phyloP scores from a whole-genome alignment of 92 coral and sea anemone genomes.

The Umimayanthus chanpuru region DNA sequence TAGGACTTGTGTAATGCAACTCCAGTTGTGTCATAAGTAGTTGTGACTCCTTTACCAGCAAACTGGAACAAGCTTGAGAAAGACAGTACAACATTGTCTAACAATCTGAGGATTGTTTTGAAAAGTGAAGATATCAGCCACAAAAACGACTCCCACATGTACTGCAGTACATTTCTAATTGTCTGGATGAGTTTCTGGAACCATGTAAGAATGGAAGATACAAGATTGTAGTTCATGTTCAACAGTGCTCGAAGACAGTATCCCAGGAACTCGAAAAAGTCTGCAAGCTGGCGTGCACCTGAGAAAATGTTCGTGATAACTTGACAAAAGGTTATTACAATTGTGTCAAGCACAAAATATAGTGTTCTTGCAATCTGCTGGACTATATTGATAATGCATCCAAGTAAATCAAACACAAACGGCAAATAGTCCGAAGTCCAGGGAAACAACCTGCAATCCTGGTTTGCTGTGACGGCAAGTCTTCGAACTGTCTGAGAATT shows the following conservation, averaged over 20 bases:
- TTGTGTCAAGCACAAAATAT: slow-evolving; percentile 67
- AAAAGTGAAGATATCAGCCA: slow-evolving; percentile 50
- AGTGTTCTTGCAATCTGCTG: slow-evolving; percentile 44
- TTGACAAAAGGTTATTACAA: slow-evolving; percentile 60
- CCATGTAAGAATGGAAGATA: slow-evolving; percentile 63
- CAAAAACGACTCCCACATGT: slow-evolving; percentile 40
- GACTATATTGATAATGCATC: slow-evolving; percentile 61
- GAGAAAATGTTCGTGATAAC: slow-evolving; percentile 61
- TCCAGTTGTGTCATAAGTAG: slow-evolving; percentile 58
- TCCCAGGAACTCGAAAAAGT: slow-evolving; percentile 80
- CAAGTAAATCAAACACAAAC: slow-evolving; percentile 58
- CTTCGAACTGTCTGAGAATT: background rate
- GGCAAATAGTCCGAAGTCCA: slow-evolving; percentile 52
- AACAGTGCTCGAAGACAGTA: slow-evolving; percentile 71
- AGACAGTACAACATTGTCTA: slow-evolving; percentile 49
- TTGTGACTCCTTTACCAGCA: slow-evolving; percentile 48
- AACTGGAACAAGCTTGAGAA: slow-evolving; percentile 51
- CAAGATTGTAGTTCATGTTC: slow-evolving; percentile 56
- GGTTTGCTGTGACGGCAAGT: background rate
- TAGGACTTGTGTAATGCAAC: slow-evolving; percentile 48
- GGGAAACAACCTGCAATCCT: slow-evolving; percentile 64
- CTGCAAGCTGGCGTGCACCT: slow-evolving; percentile 61
- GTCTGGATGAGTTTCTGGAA: slow-evolving; percentile 38
- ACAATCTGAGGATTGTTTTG: slow-evolving; percentile 36
- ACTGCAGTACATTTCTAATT: slow-evolving; percentile 38